Evolutionary conservation across 2,888 invertebrate species (phyloP).

Genomic region (Empis livida): DNA sequence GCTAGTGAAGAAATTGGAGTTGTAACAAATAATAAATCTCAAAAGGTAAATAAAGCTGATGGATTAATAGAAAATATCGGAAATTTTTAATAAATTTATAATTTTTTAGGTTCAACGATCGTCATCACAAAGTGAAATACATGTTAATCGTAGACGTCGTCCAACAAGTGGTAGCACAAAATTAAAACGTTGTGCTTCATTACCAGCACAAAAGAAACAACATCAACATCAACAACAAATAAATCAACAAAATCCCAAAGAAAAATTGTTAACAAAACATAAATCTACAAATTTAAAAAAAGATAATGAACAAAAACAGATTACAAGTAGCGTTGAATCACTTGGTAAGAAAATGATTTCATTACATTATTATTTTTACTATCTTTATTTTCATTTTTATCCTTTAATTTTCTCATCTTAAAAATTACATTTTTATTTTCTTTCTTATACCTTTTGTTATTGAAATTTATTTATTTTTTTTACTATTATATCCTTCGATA

Average conservation of each 20-base stretch:
- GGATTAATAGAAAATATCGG: too few species aligned
- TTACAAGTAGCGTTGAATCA: conserved; percentile 34
- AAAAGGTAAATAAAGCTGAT: too few species aligned
- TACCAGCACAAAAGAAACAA: conserved; percentile 34
- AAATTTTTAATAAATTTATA: too few species aligned
- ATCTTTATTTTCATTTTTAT: too few species aligned
- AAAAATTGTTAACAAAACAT: conserved; percentile 17
- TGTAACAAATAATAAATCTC: neutral
- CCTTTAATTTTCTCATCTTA: too few species aligned
- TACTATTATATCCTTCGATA: too few species aligned
- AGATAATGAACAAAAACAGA: conserved; percentile 18
- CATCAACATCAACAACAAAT: conserved; percentile 13
- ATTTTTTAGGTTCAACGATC: conserved; percentile 39
- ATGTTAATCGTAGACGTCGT: conserved; percentile 37
- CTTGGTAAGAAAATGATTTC: conserved; percentile 25
- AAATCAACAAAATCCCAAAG: conserved; percentile 13
- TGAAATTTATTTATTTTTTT: too few species aligned
- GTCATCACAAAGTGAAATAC: conserved; percentile 43
- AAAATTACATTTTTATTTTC: too few species aligned
- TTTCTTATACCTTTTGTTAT: too few species aligned
- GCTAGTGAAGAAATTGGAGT: neutral
- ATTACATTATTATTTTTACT: neutral
- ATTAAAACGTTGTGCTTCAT: conserved; percentile 43
- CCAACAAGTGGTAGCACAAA: conserved; percentile 32
- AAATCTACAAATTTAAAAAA: conserved; percentile 7